phyloP scores from a whole-genome alignment of 2,888 invertebrate genomes.

The Calephelis perditalis region DNA sequence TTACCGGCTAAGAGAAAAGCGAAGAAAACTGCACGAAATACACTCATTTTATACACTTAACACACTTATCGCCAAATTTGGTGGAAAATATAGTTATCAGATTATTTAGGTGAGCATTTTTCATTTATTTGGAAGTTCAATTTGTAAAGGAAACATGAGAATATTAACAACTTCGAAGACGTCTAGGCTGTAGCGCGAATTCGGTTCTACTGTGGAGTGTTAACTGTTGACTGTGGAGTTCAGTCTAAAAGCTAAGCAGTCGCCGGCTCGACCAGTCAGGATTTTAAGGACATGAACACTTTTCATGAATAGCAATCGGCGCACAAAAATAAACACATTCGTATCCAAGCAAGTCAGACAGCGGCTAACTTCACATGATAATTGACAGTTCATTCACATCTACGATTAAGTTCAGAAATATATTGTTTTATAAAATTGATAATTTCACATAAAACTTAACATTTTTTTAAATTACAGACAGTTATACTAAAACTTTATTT shows the following conservation, averaged over 20 bases:
- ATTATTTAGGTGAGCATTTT: constrained; percentile 38
- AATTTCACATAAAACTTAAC: no score
- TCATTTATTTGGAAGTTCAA: constrained; percentile 40
- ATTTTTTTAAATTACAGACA: no score
- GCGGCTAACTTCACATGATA: constrained; percentile 61
- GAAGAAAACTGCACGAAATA: constrained; percentile 48
- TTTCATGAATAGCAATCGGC: constrained; percentile 7
- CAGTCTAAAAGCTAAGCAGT: background rate
- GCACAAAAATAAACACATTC: constrained; percentile 19
- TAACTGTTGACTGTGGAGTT: background rate
- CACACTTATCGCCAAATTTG: constrained; percentile 23
- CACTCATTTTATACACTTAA: constrained; percentile 55
- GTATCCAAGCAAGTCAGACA: constrained; percentile 45
- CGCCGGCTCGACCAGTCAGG: constrained; percentile 2
- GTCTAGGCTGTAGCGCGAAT: constrained; percentile 2
- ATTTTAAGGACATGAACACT: constrained; percentile 7
- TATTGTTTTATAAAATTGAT: no score
- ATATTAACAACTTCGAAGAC: background rate
- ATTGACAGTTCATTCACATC: constrained; percentile 71
- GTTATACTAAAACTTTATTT: no score
- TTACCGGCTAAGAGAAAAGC: constrained; percentile 62
- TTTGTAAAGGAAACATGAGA: constrained; percentile 30
- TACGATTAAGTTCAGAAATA: no score
- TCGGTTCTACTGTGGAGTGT: constrained; percentile 1
- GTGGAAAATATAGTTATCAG: constrained; percentile 15